Evolutionary conservation across 2,888 invertebrate species (phyloP), one percentile per base, ranked within the genome.

Genomic region (Stramonita haemastoma): DNA sequence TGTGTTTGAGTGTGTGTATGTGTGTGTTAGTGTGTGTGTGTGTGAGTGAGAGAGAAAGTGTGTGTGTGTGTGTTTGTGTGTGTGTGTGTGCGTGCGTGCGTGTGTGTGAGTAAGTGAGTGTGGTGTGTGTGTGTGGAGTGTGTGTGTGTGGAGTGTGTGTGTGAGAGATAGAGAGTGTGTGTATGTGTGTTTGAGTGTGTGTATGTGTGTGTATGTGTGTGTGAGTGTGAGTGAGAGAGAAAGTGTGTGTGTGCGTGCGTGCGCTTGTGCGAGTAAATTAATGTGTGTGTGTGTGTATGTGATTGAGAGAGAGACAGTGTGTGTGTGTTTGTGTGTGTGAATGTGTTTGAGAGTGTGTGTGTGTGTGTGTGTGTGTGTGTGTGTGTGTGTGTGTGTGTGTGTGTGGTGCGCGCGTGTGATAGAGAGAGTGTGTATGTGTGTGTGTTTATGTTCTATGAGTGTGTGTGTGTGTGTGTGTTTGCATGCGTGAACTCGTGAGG

Each of bases 41-140:
- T n/a, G 22, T n/a, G 73, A 2, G 73, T 66, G n/a, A n/a, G 73
- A 2, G n/a, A 2, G n/a, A 1, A 0, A 26, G 73, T 73, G 73
- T 73, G 22, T n/a, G 2, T n/a, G 2, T n/a, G 73, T 73, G n/a
- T 73, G 73, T n/a, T 1, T 1, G 73, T 1, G 73, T 8, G n/a
- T 73, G 73, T 8, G n/a, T 73, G 73, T 73, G 73, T 73, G 73
- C 2, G 73, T 73, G 70, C 22, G 26, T 70, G 70, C 22, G 70
- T 70, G 22, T 70, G 70, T 26, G 26, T 70, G n/a, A n/a, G n/a
- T n/a, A n/a, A n/a, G n/a, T n/a, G n/a, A n/a, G n/a, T n/a, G n/a
- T n/a, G n/a, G 70, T 70, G 70, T 70, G 70, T 70, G 70, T 70
- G 70, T 70, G 17, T 70, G n/a, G n/a, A n/a, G 70, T 70, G 70